These are phyloP conservation scores for Chlorops oryzae DNA, from an alignment of 1,140 invertebrate genomes.

Conservation along the genomic window DNA sequence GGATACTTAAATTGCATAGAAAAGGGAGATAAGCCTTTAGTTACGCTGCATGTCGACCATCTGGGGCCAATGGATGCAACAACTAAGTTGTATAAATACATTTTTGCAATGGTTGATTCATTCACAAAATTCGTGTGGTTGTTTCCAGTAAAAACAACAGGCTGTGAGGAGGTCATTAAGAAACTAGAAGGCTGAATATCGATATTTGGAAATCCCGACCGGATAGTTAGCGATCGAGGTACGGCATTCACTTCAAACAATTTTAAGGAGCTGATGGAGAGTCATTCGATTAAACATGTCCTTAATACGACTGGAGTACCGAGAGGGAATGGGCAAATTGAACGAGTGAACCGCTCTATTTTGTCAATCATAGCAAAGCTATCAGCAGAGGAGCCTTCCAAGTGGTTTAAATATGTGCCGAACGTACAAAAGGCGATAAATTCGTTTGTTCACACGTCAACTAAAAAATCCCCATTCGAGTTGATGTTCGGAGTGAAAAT, in stretches of 20 bases:
- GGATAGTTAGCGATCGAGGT: constrained; percentile 20
- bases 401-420: not conserved
- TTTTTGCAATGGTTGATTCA: not conserved
- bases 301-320: constrained; percentile 31
- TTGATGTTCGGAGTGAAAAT: constrained; percentile 2
- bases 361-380: constrained; percentile 5
- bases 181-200: constrained; percentile 16
- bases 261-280: constrained; percentile 26
- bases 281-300: constrained; percentile 23
- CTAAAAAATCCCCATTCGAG: not conserved
- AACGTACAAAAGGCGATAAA: not conserved
- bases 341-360: not conserved
- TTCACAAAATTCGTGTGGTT: constrained; percentile 28
- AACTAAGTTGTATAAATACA: constrained; percentile 17
- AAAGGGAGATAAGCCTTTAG: not conserved
- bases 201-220: constrained; percentile 33
- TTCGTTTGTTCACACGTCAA: not conserved
- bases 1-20: not conserved
- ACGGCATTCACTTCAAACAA: constrained; percentile 18
- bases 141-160: not conserved
- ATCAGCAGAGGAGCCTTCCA: not conserved
- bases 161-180: constrained; percentile 3
- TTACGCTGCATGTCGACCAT: not conserved
- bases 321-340: constrained; percentile 22
- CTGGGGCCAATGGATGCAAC: constrained; percentile 16